Evolutionary conservation across 2,797 vertebrate species (phyloP).

Genomic region (Crax fasciolata): DNA sequence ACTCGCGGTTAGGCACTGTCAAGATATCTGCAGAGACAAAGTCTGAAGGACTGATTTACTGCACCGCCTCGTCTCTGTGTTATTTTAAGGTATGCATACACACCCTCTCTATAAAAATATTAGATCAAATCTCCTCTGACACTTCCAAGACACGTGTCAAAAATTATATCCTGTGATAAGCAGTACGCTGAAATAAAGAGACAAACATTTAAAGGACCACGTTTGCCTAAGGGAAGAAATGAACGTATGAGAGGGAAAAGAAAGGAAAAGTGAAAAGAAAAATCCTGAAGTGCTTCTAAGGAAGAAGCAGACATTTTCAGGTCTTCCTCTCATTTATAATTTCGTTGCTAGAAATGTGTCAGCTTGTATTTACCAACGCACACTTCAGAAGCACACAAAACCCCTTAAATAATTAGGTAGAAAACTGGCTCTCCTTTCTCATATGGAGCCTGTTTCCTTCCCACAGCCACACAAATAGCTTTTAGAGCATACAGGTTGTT

Average conservation of each 20-base stretch:
- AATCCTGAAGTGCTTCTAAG: slow-evolving; percentile 39
- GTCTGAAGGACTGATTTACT: not conserved
- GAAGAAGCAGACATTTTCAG: slow-evolving; percentile 70
- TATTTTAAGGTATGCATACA: not conserved
- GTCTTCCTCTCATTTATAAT: slow-evolving; percentile 72
- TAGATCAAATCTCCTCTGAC: slow-evolving; percentile 13
- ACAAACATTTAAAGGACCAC: slow-evolving; percentile 35
- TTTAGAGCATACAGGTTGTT: not conserved
- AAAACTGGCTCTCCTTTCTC: not conserved
- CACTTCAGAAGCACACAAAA: slow-evolving; percentile 14
- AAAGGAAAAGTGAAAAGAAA: not conserved
- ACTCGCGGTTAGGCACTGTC: not conserved
- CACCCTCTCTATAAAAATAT: not conserved
- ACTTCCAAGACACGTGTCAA: slow-evolving; percentile 1
- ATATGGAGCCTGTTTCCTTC: not conserved
- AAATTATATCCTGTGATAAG: not conserved
- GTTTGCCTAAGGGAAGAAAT: slow-evolving; percentile 16
- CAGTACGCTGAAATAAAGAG: not conserved
- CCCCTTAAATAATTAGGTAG: slow-evolving; percentile 13
- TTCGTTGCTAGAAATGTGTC: slow-evolving; percentile 56
- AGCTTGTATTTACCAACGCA: slow-evolving; percentile 30
- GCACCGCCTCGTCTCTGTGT: not conserved
- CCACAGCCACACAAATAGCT: not conserved
- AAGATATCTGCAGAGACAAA: not conserved
- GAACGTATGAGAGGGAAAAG: not conserved